Percentiles rank a stretch among this genome's conserved stretches.
These are phyloP conservation scores for Nephrotoma guestfalica DNA, from an alignment of 2,888 invertebrate genomes.

Conservation along the genomic window DNA sequence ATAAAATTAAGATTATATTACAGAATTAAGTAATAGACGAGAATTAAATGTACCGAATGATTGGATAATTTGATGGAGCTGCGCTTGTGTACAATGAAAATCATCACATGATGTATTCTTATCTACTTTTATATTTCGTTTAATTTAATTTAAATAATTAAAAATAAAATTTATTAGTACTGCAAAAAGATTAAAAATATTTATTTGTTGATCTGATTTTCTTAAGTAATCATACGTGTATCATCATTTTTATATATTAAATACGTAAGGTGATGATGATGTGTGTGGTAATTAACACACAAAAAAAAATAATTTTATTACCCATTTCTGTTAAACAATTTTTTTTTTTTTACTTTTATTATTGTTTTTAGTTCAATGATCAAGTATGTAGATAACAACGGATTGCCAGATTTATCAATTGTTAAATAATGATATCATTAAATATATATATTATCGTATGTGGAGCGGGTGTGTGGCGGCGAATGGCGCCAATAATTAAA, in stretches of 20 bases:
- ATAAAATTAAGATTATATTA: neutral
- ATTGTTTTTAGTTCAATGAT: neutral
- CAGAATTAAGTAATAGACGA: conserved; percentile 6
- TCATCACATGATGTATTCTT: neutral
- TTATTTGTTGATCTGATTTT: neutral
- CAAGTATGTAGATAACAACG: neutral
- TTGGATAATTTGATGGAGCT: conserved; percentile 21
- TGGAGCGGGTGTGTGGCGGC: neutral
- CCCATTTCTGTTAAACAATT: neutral
- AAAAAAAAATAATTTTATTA: neutral
- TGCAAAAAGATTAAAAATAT: neutral
- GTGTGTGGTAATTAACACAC: neutral
- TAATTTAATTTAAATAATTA: neutral
- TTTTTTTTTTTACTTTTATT: neutral
- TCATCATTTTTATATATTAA: neutral
- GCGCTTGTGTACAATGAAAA: neutral
- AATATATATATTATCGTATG: neutral
- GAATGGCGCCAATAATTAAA: neutral
- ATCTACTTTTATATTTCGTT: neutral
- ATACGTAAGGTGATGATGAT: neutral
- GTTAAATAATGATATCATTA: neutral
- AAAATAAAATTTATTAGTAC: neutral
- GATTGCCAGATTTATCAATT: neutral
- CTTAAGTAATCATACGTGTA: neutral
- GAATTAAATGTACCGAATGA: conserved; percentile 24